These are phyloP conservation scores for Lamellibrachia columna DNA, from an alignment of 2,888 invertebrate genomes.

Conservation along the genomic window DNA sequence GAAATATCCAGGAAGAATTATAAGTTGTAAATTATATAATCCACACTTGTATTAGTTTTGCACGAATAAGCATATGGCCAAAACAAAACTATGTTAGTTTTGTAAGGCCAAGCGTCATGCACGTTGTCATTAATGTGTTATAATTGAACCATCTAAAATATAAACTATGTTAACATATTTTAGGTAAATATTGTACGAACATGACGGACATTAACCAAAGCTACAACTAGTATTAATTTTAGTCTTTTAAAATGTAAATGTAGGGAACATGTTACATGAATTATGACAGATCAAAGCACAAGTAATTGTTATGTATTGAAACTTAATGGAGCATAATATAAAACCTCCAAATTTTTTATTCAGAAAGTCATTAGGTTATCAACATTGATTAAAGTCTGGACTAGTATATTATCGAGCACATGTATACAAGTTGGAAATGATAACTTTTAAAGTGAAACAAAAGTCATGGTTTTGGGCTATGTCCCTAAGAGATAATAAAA, in stretches of 20 bases:
- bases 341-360: background rate
- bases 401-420: background rate
- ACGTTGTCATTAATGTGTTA: background rate
- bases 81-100: background rate
- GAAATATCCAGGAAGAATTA: too few species aligned
- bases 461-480: too few species aligned
- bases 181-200: background rate
- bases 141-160: background rate
- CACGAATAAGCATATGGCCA: background rate
- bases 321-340: background rate
- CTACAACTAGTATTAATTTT: background rate
- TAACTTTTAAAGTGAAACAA: too few species aligned
- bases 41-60: background rate
- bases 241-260: background rate
- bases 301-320: background rate
- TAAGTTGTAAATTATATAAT: background rate
- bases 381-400: background rate
- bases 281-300: background rate
- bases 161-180: background rate
- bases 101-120: background rate
- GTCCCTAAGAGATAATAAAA: too few species aligned
- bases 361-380: background rate
- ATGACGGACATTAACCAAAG: background rate
- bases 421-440: background rate
- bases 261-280: background rate